Evolutionary conservation across 2,113 vertebrate species (phyloP).

Genomic region (Ciconia stormi): DNA sequence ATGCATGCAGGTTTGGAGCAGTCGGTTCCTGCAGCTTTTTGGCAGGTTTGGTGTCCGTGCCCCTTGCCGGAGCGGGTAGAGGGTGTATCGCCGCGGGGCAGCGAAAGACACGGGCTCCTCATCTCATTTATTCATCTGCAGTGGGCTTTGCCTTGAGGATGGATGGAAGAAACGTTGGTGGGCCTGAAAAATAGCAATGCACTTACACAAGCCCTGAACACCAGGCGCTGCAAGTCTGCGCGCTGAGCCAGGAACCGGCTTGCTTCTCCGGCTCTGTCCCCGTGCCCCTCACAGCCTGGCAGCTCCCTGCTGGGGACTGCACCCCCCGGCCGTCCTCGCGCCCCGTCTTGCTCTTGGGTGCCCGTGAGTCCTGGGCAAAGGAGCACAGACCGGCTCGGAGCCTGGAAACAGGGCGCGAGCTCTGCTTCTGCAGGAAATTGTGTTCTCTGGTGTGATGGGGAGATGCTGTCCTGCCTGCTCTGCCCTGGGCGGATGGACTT

Average conservation of each 20-base stretch:
- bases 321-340: accelerated
- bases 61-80: neutral
- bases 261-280: neutral
- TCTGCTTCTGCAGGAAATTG: neutral
- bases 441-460: neutral
- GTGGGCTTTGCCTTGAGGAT: accelerated
- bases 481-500: accelerated
- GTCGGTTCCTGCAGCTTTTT: neutral
- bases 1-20: accelerated
- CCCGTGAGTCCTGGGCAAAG: accelerated
- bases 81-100: accelerated
- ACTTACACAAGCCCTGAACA: neutral
- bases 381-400: neutral
- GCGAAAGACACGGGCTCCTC: accelerated
- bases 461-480: neutral
- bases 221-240: neutral
- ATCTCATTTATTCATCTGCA: neutral
- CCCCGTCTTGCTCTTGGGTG: neutral
- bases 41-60: neutral
- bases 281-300: neutral
- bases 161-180: neutral
- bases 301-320: accelerated
- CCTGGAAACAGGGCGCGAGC: neutral
- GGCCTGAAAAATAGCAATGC: neutral
- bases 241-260: accelerated